A percentile compares a stretch with the other conserved stretches of the same genome.
These are phyloP conservation scores for Sceloporus tristichus DNA, from an alignment of 2,113 vertebrate genomes.

Conservation along the genomic window DNA sequence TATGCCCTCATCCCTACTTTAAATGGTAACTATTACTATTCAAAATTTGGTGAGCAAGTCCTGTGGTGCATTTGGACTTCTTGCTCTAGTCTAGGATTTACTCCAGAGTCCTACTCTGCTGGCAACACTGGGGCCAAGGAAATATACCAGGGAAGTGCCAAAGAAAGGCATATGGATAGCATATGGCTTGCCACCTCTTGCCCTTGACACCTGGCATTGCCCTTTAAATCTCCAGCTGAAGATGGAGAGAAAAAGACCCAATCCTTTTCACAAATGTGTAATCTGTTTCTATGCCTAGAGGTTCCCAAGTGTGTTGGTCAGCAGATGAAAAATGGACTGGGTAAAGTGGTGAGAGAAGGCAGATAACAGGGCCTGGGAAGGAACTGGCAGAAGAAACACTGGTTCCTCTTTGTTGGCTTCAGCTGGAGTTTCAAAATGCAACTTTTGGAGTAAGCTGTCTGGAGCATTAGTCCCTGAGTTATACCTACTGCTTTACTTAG, in stretches of 20 bases:
- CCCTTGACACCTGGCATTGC: background rate
- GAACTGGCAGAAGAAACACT: background rate
- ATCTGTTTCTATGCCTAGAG: background rate
- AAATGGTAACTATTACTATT: too few species aligned
- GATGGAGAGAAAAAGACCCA: background rate
- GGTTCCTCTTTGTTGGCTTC: background rate
- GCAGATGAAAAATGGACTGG: background rate
- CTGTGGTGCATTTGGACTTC: background rate
- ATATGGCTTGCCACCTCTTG: background rate
- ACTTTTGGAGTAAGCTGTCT: background rate
- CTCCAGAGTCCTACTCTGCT: too few species aligned
- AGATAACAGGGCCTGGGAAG: background rate
- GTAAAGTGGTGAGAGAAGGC: background rate
- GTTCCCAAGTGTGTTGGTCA: background rate
- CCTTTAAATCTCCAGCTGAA: background rate
- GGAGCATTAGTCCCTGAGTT: background rate
- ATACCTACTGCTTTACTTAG: background rate
- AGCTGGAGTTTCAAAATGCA: too few species aligned
- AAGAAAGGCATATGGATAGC: background rate
- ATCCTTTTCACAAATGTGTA: background rate
- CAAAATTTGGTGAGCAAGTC: background rate
- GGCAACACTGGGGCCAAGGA: too few species aligned
- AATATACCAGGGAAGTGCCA: background rate
- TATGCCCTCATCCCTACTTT: too few species aligned
- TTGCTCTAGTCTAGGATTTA: too few species aligned